Percentiles rank a stretch among this genome's conserved stretches.
phyloP scores from a whole-genome alignment of 1,140 invertebrate species.

The Drosophila eugracilis region DNA sequence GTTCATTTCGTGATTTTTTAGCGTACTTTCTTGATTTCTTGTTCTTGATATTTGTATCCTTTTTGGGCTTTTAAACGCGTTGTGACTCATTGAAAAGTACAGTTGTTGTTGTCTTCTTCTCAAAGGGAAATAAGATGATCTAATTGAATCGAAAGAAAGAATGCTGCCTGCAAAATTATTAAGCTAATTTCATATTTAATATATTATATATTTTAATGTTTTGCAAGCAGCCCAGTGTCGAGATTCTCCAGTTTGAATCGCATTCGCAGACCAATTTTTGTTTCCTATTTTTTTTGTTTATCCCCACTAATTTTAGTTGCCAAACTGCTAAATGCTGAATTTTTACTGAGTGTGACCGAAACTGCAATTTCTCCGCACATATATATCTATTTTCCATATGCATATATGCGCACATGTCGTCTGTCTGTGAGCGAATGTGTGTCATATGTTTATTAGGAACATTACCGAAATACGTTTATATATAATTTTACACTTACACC shows the following conservation, averaged over 20 bases:
- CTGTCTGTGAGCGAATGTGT: constrained; percentile 41
- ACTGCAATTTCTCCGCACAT: constrained; percentile 48
- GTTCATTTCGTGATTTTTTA: constrained; percentile 56
- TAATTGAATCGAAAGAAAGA: constrained; percentile 44
- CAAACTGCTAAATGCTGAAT: constrained; percentile 75
- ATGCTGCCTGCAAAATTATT: constrained; percentile 84
- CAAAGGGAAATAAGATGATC: constrained; percentile 32
- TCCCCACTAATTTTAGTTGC: constrained; percentile 38
- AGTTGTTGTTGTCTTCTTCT: constrained; percentile 53
- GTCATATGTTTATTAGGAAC: constrained; percentile 79
- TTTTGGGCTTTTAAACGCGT: constrained; percentile 66
- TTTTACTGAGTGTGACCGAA: constrained; percentile 62
- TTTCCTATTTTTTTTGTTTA: constrained; percentile 27
- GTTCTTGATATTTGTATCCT: constrained; percentile 50
- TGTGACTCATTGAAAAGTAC: constrained; percentile 71
- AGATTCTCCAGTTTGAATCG: constrained; percentile 2
- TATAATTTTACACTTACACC: constrained; percentile 83
- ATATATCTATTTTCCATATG: constrained; percentile 46
- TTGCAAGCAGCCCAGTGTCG: constrained; percentile 31
- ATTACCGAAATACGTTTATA: constrained; percentile 84
- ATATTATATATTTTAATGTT: constrained; percentile 34
- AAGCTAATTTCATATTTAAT: constrained; percentile 36
- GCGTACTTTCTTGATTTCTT: constrained; percentile 51
- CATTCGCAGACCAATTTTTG: constrained; percentile 35
- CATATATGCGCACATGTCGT: constrained; percentile 43